phyloP scores from a whole-genome alignment of 2,888 invertebrate genomes.

The Trisateles emortualis region DNA sequence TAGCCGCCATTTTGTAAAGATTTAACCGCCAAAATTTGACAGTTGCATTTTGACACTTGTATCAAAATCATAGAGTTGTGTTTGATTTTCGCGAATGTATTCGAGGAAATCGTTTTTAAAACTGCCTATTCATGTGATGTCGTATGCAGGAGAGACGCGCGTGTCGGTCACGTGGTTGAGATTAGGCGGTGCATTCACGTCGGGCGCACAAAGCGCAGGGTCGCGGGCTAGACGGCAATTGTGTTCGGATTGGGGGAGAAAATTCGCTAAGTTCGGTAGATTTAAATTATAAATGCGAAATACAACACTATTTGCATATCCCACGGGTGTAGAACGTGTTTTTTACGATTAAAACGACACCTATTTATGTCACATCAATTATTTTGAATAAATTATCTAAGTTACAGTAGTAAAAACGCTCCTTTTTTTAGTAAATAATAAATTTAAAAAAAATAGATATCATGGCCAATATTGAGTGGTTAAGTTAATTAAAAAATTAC shows the following conservation, averaged over 20 bases:
- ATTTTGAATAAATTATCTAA: slow-evolving; percentile 27
- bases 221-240: slow-evolving; percentile 79
- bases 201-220: slow-evolving; percentile 76
- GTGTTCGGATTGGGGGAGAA: slow-evolving; percentile 79
- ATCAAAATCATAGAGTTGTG: slow-evolving; percentile 50
- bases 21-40: slow-evolving; percentile 62
- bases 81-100: slow-evolving; percentile 40
- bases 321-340: slow-evolving; percentile 66
- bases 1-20: slow-evolving; percentile 46
- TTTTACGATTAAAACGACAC: slow-evolving; percentile 47
- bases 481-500: slow-evolving; percentile 25
- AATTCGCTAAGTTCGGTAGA: slow-evolving; percentile 82
- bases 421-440: not conserved
- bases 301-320: slow-evolving; percentile 83
- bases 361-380: slow-evolving; percentile 33
- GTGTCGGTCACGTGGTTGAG: slow-evolving; percentile 81
- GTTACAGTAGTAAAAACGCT: not conserved
- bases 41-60: slow-evolving; percentile 57
- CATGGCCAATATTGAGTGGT: slow-evolving; percentile 31
- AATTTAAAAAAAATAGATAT: slow-evolving; percentile 29
- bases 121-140: slow-evolving; percentile 67
- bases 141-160: slow-evolving; percentile 77
- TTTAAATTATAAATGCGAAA: slow-evolving; percentile 84
- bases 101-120: slow-evolving; percentile 56
- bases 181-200: slow-evolving; percentile 83